A percentile compares a stretch with the other conserved stretches of the same genome.
Evolutionary conservation across 2,113 vertebrate species (phyloP).

Genomic region (Telmatochromis sp.): DNA sequence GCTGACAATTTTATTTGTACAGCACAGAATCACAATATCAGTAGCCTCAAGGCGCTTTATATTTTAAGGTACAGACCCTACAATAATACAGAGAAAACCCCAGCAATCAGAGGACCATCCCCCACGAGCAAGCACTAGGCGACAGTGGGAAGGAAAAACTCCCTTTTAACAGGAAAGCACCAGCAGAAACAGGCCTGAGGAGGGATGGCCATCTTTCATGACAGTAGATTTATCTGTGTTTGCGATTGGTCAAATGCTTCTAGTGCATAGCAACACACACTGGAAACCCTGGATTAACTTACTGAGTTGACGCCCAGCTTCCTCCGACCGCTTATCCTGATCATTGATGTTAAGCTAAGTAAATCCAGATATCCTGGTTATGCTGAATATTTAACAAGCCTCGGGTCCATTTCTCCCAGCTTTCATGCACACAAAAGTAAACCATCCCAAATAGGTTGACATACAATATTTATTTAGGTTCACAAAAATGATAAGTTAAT

Average conservation of each 20-base stretch:
- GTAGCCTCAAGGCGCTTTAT: background rate
- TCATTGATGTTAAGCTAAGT: background rate
- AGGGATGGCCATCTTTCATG: background rate
- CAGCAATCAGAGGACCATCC: background rate
- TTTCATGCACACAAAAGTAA: background rate
- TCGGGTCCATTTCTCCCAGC: background rate
- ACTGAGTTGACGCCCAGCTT: background rate
- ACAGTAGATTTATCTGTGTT: background rate
- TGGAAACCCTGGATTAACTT: background rate
- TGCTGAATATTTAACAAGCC: background rate
- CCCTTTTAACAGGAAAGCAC: background rate
- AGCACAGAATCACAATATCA: background rate
- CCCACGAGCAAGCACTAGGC: background rate
- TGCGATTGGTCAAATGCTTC: background rate
- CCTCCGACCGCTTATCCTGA: background rate
- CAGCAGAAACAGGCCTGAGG: background rate
- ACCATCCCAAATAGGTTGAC: slow-evolving; percentile 56
- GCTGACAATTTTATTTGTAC: background rate
- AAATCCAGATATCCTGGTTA: background rate
- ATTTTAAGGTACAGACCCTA: background rate
- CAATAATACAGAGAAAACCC: background rate
- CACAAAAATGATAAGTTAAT: slow-evolving; percentile 87
- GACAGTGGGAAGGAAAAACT: background rate
- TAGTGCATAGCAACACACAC: background rate
- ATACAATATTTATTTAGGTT: slow-evolving; percentile 86